A percentile compares a stretch with the other conserved stretches of the same genome.
phyloP scores from a whole-genome alignment of 2,797 vertebrate species.

The Enteromius fasciolatus region DNA sequence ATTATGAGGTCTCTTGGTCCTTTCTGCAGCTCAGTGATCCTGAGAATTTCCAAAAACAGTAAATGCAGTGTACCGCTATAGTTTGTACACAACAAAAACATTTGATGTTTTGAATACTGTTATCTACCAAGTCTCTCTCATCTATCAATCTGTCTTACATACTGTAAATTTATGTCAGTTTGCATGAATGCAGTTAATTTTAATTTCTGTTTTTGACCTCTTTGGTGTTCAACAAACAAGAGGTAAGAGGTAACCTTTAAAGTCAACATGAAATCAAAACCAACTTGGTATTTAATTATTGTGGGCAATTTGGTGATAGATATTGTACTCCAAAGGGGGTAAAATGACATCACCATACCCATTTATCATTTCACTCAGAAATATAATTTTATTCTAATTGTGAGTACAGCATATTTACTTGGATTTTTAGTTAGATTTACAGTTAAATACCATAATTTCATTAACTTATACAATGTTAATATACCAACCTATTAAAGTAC shows the following conservation, averaged over 20 bases:
- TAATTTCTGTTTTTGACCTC: background rate
- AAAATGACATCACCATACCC: no score
- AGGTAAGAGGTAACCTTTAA: background rate
- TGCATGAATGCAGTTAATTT: background rate
- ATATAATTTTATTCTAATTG: background rate
- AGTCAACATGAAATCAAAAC: background rate
- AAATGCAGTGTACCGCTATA: conserved; percentile 18
- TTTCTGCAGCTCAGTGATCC: conserved; percentile 52
- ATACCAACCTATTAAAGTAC: no score
- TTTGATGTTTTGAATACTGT: background rate
- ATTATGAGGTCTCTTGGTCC: conserved; percentile 55
- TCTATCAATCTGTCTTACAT: background rate
- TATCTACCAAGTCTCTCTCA: background rate
- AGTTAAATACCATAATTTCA: no score
- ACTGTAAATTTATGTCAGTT: background rate
- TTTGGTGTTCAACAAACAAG: background rate
- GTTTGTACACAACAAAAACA: background rate
- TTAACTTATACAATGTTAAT: no score
- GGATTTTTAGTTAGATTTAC: background rate
- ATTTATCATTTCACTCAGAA: background rate
- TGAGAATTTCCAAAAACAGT: conserved; percentile 36
- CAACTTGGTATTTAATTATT: background rate
- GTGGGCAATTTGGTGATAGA: no score
- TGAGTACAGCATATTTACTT: background rate
- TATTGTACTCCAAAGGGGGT: no score